Conservation (phyloP, 2,888 invertebrate species). For the Hypena proboscidalis region DNA sequence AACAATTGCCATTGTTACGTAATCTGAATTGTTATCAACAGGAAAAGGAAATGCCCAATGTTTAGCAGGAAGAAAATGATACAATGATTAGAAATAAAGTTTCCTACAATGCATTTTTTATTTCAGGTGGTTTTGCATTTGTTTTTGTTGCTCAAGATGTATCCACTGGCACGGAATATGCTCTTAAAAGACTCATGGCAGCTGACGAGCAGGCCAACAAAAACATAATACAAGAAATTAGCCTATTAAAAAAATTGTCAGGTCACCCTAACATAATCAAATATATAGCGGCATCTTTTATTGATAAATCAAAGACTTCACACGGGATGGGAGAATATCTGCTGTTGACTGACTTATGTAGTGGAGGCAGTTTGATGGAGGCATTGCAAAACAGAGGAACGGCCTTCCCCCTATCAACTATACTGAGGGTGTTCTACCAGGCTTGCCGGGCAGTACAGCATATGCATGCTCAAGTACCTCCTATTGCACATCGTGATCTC, state of each 20-base stretch:
- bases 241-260: constrained; percentile 93
- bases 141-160: constrained; percentile 97
- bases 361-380: constrained; percentile 91
- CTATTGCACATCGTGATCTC: constrained; percentile 98
- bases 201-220: constrained; percentile 93
- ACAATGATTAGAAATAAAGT: constrained; percentile 1
- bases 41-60: not conserved
- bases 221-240: constrained; percentile 93
- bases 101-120: constrained; percentile 32
- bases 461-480: constrained; percentile 95
- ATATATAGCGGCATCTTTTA: constrained; percentile 93
- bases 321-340: constrained; percentile 96
- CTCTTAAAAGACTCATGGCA: constrained; percentile 94
- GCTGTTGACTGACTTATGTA: constrained; percentile 96
- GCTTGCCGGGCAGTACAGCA: constrained; percentile 95
- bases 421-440: constrained; percentile 96
- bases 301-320: constrained; percentile 91
- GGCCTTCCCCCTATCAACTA: constrained; percentile 88
- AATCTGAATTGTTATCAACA: too few relatives aligned
- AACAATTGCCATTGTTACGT: too few relatives aligned
- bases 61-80: not conserved
- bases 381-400: constrained; percentile 85
- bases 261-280: constrained; percentile 97
- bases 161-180: constrained; percentile 94
- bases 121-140: constrained; percentile 97